Conservation (phyloP, 2,113 vertebrate genomes). For the human (Homo sapiens) region DNA sequence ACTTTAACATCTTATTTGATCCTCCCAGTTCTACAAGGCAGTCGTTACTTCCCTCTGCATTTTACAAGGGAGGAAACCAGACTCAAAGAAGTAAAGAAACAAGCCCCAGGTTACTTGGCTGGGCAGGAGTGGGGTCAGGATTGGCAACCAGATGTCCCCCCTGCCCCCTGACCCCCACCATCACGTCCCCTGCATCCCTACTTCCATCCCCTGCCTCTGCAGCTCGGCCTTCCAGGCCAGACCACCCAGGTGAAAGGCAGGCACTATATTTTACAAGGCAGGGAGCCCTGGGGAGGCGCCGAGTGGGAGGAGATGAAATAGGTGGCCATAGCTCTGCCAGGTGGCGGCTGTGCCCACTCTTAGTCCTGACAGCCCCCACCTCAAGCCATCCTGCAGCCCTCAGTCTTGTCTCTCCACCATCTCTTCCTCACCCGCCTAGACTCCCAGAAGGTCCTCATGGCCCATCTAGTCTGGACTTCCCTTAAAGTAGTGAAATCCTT, state of each 20-base stretch:
- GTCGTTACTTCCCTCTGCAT: no score
- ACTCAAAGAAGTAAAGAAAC: neutral
- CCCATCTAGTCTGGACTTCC: neutral
- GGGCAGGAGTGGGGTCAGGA: neutral
- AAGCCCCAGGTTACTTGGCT: neutral
- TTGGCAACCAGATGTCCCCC: rapidly evolving
- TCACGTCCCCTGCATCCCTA: neutral
- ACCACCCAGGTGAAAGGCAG: neutral
- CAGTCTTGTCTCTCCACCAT: rapidly evolving
- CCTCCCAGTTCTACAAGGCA: neutral
- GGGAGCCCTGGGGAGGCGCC: neutral
- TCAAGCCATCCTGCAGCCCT: neutral
- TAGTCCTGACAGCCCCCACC: rapidly evolving
- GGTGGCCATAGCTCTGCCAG: no score
- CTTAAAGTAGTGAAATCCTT: neutral
- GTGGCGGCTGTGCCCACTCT: neutral
- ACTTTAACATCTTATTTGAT: no score
- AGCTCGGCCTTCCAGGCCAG: neutral
- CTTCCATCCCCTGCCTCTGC: neutral
- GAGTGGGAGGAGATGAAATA: neutral
- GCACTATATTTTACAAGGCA: neutral
- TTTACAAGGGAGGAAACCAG: neutral
- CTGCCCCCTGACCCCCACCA: neutral
- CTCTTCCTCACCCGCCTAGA: neutral
- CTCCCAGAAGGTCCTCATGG: neutral